Evolutionary conservation across 1,140 invertebrate species (phyloP), one percentile per base, ranked within the genome.

Genomic region (Limonius californicus): DNA sequence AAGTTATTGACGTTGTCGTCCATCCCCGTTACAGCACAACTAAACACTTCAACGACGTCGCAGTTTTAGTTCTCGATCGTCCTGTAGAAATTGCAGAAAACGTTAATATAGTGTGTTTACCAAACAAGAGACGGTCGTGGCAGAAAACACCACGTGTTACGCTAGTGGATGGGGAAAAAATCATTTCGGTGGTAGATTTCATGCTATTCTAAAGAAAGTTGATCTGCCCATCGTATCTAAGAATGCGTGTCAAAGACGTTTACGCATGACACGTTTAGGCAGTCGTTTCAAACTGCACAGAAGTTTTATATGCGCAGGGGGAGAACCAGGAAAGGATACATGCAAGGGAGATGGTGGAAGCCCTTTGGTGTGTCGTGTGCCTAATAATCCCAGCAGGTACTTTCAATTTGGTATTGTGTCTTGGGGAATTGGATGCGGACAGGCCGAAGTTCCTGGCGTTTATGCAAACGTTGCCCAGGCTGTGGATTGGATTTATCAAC

Each of bases 241-340:
- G 3, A 56, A 73, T 1, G 62, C 63, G 0, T 92, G 89, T 63
- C 79, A 89, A 69, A 68, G 74, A 0, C 68, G 77, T 39, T 66
- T 88, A 6, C 73, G 84, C 15, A 77, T 75, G 42, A 88, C 87
- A 0, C 73, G 85, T 11, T 74, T 89, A 2, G 86, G 88, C 0
- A 71, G 73, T 7, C 73, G 79, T 62, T 92, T 90, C 68, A 67
- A 80, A 32, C 75, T 92, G 7, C 82, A 91, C 70, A 68, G 79
- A 0, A 85, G 84, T 23, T 91, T 92, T 73, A 81, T 90, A 59
- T 92, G 90, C 71, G 90, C 90, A 0, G 89, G 88, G 1, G 89
- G 89, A 0, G 81, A 84, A 68, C 69, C 75, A 30, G 84, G 81
- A 14, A 80, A 81, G 68, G 87, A 89, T 43, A 30, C 20, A 20